Evolutionary conservation across 2,113 vertebrate species (phyloP), one percentile per base, ranked within the genome.

Genomic region (Lepus timidus): DNA sequence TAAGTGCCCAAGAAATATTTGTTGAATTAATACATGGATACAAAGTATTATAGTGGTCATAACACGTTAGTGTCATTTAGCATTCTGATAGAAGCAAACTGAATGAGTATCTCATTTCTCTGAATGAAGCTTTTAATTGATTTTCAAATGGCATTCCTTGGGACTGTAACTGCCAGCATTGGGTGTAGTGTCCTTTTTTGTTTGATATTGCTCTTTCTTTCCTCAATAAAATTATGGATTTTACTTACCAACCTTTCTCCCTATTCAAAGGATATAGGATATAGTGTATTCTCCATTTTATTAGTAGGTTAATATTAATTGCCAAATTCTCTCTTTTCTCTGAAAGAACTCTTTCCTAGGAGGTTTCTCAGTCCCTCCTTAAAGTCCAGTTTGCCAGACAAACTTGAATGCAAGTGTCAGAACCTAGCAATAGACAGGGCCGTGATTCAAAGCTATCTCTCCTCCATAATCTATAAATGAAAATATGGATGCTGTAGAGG

Each of bases 81-180:
- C 67, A 70, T 44, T 82, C 82, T 55, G 19, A 64, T 58, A 75
- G 64, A 71, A n/a, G 36, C 33, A 93, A 11, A 71, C 67, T 58
- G 14, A 51, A 13, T 39, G 23, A 80, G 27, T 80, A 12, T 52
- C 75, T 96, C 7, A 17, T 73, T 87, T 79, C 76, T 93, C 17
- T 52, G 82, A 95, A n/a, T 80, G 23, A 8, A 20, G 29, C 9
- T 96, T 96, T 80, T 61, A 61, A 49, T 64, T 94, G 9, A 29
- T 92, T 96, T 87, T 36, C 31, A 81, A 83, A 36, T 52, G 4
- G 0, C 8, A 4, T 65, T 73, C 71, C 3, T 52, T 58, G 31
- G 19, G n/a, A 17, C 16, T 12, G 6, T 44, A 65, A 71, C 49
- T 86, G 36, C 51, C 51, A 16, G 22, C 49, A 17, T 81, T 82